Percentiles rank a stretch among this genome's conserved stretches.
Evolutionary conservation across 2,888 invertebrate genomes (phyloP).

Genomic region (Synergus laeviventris): DNA sequence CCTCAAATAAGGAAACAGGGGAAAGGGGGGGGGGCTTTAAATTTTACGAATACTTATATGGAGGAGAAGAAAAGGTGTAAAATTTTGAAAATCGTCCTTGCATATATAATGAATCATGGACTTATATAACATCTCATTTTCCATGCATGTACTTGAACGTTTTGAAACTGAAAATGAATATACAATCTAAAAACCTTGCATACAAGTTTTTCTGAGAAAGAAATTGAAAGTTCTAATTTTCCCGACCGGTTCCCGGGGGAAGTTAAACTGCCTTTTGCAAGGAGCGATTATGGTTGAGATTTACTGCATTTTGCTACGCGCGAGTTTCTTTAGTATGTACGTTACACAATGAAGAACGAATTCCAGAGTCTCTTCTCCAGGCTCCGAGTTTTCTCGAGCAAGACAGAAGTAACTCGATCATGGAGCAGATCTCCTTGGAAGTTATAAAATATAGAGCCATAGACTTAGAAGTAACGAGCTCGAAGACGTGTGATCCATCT

Average conservation of each 20-base stretch:
- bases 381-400: slow-evolving; percentile 1
- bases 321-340: slow-evolving; percentile 31
- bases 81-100: no score
- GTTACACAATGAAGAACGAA: slow-evolving; percentile 31
- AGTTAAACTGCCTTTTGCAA: slow-evolving; percentile 11
- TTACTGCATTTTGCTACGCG: slow-evolving; percentile 22
- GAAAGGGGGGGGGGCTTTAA: no score
- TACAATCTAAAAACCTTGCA: not conserved
- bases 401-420: slow-evolving; percentile 32
- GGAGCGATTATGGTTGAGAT: slow-evolving; percentile 25
- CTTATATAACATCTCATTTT: not conserved
- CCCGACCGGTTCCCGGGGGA: not conserved
- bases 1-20: no score
- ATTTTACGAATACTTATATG: no score
- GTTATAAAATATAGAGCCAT: slow-evolving; percentile 37
- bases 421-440: slow-evolving; percentile 39
- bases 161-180: not conserved
- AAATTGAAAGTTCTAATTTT: slow-evolving; percentile 35
- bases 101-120: no score
- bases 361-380: slow-evolving; percentile 28
- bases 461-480: slow-evolving; percentile 33
- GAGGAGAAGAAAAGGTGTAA: no score
- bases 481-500: slow-evolving; percentile 23
- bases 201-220: not conserved
- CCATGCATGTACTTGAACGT: not conserved